Evolutionary conservation across 1,140 invertebrate genomes (phyloP), one percentile per base, ranked within the genome.

Genomic region (Eriosoma lanigerum): DNA sequence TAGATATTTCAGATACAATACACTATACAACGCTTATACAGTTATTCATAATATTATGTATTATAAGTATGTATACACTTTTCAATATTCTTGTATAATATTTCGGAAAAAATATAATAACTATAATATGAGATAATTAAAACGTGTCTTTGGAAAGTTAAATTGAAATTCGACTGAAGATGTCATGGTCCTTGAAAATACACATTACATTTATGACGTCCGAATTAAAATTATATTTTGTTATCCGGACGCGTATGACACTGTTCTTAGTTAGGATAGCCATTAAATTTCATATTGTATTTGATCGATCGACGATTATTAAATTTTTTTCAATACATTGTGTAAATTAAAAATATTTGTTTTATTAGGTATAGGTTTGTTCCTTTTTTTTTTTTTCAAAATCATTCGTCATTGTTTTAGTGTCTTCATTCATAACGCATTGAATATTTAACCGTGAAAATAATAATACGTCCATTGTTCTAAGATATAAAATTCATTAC

Each of bases 141-240:
- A 32, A 73, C 50, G n/a, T 15, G 29, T 68, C n/a, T 44, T 75
- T 75, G 52, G 72, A 75, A 75, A 75, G 50, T 58, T n/a, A 38
- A 75, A 56, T 75, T 75, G 32, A 75, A 75, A 75, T 75, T 75
- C 52, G n/a, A 75, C n/a, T 17, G 26, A 58, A 10, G 72, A 56
- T 24, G 21, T 52, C 19, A 38, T 24, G n/a, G 52, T 75, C 72
- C 72, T 75, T 75, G 72, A 54, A 17, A 21, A 17, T 56, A 38
- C 26, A 29, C 72, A 24, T 54, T 26, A 52, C 17, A 52, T 73
- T 32, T 10, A 58, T 75, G 48, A 75, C 72, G 29, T 32, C n/a
- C 52, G 52, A 68, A 68, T 46, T 24, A 46, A 68, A 21, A 68
- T 68, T 68, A 12, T 24, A 68, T 46, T 46, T 46, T 58, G 29